Evolutionary conservation across 2,113 vertebrate species (phyloP).

Genomic region (Numenius arquata): DNA sequence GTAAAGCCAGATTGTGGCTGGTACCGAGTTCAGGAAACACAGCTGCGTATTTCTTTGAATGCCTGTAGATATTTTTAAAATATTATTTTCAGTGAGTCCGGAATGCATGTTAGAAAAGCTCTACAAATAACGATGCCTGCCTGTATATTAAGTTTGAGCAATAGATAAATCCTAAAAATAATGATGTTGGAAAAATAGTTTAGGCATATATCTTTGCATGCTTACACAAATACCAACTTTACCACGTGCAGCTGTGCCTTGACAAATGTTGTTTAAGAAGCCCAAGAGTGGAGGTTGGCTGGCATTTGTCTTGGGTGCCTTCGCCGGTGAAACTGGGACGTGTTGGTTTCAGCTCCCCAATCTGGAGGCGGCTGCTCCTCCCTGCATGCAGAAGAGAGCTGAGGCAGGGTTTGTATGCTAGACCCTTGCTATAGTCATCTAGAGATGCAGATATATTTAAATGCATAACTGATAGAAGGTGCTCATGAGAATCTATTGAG

Average conservation of each 20-base stretch:
- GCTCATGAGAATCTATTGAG: neutral
- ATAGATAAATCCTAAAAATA: neutral
- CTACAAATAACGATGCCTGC: neutral
- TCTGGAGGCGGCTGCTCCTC: neutral
- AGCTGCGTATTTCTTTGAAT: neutral
- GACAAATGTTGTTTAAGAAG: neutral
- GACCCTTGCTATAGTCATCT: neutral
- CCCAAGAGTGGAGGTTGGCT: neutral
- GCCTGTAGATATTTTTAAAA: neutral
- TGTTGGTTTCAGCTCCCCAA: accelerated
- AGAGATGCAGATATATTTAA: neutral
- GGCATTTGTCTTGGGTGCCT: neutral
- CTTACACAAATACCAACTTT: neutral
- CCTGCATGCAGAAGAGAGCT: neutral
- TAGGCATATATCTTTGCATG: neutral
- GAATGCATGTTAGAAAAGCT: neutral
- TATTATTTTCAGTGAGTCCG: neutral
- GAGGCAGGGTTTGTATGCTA: neutral
- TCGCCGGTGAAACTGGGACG: neutral
- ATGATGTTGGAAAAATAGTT: neutral
- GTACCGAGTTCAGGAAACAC: neutral
- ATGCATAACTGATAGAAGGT: neutral
- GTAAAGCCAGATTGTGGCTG: neutral
- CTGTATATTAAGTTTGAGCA: neutral
- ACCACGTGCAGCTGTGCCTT: neutral